Evolutionary conservation across 2,113 vertebrate species (phyloP), one percentile per base, ranked within the genome.

Genomic region (Halichoeres trimaculatus): DNA sequence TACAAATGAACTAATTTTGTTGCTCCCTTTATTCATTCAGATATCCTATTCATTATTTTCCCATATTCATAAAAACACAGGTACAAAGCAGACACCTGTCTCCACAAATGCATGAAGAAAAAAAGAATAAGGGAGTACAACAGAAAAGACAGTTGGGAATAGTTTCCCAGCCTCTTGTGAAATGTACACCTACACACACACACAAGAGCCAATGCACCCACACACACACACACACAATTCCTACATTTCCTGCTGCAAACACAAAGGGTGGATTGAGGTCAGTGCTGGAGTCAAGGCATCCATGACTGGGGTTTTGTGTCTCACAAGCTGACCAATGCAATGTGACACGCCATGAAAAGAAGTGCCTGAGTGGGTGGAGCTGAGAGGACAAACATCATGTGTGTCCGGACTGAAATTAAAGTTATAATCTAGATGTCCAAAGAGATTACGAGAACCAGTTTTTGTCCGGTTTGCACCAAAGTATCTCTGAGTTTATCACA

Each of bases 181-280:
- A 54, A 66, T 23, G 58, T 36, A 70, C 60, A 75, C 59, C 30
- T 30, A 43, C 54, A 35, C 53, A 43, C 41, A 16, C 50, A 24
- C 22, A 13, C 48, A 23, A 10, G 6, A 9, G 7, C 54, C n/a
- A 4, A 5, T 41, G 68, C 57, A 65, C 60, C 70, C 40, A 64
- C 40, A 62, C 48, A 68, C 57, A 73, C 61, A 56, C 41, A 59
- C 53, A 35, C 57, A 58, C 74, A 35, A 6, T 30, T 30, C 30
- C 30, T 30, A 30, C 30, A 30, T 30, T 30, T 30, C 30, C 30
- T 30, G 30, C 30, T 30, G 30, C 61, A 70, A 63, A 74, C 62
- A 87, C 69, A 89, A 85, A 83, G 76, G 68, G 20, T 57, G 51
- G 70, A 85, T 87, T 87, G 69, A 82, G 65, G 72, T 51, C 26